Evolutionary conservation across 2,888 invertebrate species (phyloP).

Genomic region (Oscheius myriophilus): DNA sequence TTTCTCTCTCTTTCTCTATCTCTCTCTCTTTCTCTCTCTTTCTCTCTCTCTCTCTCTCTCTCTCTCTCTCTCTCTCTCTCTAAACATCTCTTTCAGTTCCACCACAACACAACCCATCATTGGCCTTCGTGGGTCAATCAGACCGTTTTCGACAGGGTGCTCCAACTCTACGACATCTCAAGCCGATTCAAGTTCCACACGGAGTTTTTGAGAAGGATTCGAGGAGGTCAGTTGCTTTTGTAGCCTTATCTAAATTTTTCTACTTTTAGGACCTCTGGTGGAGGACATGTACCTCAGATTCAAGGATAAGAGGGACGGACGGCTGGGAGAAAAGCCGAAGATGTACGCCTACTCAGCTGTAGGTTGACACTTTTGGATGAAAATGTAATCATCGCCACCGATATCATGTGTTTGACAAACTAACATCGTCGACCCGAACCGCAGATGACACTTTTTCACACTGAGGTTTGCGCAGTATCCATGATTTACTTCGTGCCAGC

Average conservation of each 20-base stretch:
- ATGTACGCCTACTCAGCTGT: constrained; percentile 68
- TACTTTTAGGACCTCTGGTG: constrained; percentile 55
- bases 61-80: no score
- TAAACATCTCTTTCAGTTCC: constrained; percentile 35
- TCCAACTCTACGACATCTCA: constrained; percentile 56
- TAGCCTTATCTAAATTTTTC: not conserved
- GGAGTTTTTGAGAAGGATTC: constrained; percentile 51
- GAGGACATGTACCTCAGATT: constrained; percentile 62
- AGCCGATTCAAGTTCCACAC: constrained; percentile 56
- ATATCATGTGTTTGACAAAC: not conserved
- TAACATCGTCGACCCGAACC: not conserved
- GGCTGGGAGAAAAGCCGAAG: constrained; percentile 51
- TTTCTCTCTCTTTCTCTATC: not conserved
- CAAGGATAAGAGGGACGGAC: constrained; percentile 42
- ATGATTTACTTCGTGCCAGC: no score
- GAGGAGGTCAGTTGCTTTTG: constrained; percentile 54
- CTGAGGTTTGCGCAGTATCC: no score
- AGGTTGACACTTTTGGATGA: constrained; percentile 16
- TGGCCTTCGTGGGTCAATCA: constrained; percentile 66
- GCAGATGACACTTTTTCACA: no score
- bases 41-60: not conserved
- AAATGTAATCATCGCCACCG: not conserved
- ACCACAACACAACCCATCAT: constrained; percentile 52
- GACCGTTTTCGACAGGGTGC: constrained; percentile 48
- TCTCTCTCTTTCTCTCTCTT: not conserved